These are phyloP conservation scores for Loriculus beryllinus DNA, from an alignment of 2,797 vertebrate genomes.

Conservation along the genomic window DNA sequence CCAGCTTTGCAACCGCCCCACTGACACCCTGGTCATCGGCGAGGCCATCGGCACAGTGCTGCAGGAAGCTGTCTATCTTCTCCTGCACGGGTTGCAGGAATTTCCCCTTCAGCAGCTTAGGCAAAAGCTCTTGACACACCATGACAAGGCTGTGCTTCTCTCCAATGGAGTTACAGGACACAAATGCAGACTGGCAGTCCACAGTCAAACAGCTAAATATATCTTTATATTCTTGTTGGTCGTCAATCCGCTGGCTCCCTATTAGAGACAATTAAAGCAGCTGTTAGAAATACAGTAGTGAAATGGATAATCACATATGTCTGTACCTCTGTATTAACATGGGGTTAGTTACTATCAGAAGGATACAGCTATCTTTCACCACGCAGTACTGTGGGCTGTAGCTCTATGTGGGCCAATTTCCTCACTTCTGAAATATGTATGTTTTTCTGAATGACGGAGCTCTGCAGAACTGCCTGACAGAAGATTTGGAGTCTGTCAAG, in stretches of 20 bases:
- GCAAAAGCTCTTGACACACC: conserved; percentile 77
- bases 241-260: conserved; percentile 55
- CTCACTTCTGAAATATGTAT: not conserved
- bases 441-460: not conserved
- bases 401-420: not conserved
- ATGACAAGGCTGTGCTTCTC: conserved; percentile 75
- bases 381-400: not conserved
- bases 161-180: conserved; percentile 72
- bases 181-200: conserved; percentile 65
- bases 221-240: conserved; percentile 62
- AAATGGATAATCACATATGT: not conserved
- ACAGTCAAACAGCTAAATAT: conserved; percentile 80
- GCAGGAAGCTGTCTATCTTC: conserved; percentile 64
- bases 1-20: conserved; percentile 50
- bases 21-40: conserved; percentile 8
- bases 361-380: not conserved
- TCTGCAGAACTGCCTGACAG: not conserved
- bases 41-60: conserved; percentile 53
- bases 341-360: not conserved
- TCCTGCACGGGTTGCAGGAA: conserved; percentile 64
- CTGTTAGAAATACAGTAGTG: not conserved
- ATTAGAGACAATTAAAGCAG: not conserved
- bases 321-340: not conserved
- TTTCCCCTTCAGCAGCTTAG: conserved; percentile 70
- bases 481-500: not conserved